phyloP scores from a whole-genome alignment of 1,140 invertebrate species.

The Lepidurus arcticus region DNA sequence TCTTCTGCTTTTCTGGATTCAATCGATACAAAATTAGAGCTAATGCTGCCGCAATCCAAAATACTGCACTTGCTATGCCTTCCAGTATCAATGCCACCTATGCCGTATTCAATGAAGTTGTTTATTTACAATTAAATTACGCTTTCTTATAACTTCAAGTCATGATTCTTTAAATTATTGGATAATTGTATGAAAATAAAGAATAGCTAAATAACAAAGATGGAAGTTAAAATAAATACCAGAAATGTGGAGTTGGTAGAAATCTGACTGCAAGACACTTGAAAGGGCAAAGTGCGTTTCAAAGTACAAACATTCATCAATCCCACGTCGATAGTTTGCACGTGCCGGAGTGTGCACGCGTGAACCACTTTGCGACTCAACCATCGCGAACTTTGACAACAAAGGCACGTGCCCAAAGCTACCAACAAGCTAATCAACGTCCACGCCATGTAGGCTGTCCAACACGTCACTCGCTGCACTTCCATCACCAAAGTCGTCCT shows the following conservation, averaged over 20 bases:
- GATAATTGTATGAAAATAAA: not conserved
- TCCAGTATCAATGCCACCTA: not conserved
- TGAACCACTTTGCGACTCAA: slow-evolving; percentile 14
- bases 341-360: slow-evolving; percentile 11
- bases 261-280: not conserved
- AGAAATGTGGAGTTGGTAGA: not conserved
- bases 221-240: not conserved
- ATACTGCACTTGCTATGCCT: not conserved
- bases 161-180: not conserved
- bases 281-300: not conserved
- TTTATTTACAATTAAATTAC: too few species aligned
- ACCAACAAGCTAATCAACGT: not conserved
- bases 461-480: slow-evolving; percentile 1
- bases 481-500: not conserved
- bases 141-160: too few species aligned
- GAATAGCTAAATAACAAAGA: not conserved
- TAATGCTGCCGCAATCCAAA: not conserved
- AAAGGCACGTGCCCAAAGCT: slow-evolving; percentile 8
- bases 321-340: not conserved
- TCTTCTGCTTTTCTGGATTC: not conserved
- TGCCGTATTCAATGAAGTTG: not conserved
- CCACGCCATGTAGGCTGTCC: not conserved
- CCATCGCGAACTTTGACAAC: slow-evolving; percentile 14
- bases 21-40: not conserved
- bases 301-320: not conserved